These are phyloP conservation scores for Bellardia bayeri DNA, from an alignment of 2,888 invertebrate species.

Conservation along the genomic window DNA sequence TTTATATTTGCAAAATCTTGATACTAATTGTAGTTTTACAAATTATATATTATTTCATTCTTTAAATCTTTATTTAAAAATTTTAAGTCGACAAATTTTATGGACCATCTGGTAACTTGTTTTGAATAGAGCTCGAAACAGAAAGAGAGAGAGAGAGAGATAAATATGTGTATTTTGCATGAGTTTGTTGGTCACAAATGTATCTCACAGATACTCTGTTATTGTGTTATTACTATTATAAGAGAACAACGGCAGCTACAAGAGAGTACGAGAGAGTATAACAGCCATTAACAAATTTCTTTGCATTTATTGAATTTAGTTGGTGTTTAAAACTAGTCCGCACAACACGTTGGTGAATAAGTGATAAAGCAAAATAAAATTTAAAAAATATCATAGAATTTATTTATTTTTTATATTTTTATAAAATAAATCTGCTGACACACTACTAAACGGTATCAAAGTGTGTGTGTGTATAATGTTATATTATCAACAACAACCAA, in stretches of 20 bases:
- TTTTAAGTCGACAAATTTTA: no score
- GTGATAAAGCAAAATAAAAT: conserved; percentile 42
- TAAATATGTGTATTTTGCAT: not conserved
- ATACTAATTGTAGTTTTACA: no score
- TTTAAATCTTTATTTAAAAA: no score
- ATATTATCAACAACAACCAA: conserved; percentile 56
- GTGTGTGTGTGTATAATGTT: conserved; percentile 40
- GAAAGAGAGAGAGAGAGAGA: no score
- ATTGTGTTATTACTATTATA: not conserved
- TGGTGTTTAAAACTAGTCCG: conserved; percentile 72
- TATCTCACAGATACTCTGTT: conserved; percentile 50
- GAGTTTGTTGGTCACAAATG: not conserved
- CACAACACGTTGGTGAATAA: conserved; percentile 54
- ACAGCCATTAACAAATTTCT: conserved; percentile 60
- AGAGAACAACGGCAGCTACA: conserved; percentile 13
- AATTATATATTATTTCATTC: no score
- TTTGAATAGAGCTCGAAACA: not conserved
- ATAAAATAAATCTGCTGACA: conserved; percentile 56
- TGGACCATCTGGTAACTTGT: not conserved
- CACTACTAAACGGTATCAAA: conserved; percentile 51
- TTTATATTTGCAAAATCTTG: no score
- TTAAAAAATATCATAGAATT: conserved; percentile 47
- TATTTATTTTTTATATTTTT: conserved; percentile 59
- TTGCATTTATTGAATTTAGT: conserved; percentile 68
- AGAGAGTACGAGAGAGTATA: conserved; percentile 10